These are phyloP conservation scores for Mesorhabditis belari DNA, from an alignment of 2,888 invertebrate genomes.

Conservation along the genomic window DNA sequence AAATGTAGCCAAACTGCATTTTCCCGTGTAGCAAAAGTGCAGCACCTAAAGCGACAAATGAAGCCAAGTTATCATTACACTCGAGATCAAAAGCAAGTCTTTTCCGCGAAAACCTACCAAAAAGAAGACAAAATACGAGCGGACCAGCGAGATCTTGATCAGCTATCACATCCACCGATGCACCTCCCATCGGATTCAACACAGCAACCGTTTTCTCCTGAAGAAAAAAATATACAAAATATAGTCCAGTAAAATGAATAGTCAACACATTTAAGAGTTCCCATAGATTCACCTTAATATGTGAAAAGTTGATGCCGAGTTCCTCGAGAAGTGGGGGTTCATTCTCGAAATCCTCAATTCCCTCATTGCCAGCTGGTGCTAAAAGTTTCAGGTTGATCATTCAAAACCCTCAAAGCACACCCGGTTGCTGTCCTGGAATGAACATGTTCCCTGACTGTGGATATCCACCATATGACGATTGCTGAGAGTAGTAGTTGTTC, in stretches of 20 bases:
- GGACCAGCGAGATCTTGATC: slow-evolving; percentile 84
- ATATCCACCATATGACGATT: not conserved
- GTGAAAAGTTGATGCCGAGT: slow-evolving; percentile 81
- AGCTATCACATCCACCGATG: slow-evolving; percentile 56
- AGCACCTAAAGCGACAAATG: slow-evolving; percentile 31
- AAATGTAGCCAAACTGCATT: slow-evolving; percentile 84
- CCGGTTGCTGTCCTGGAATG: slow-evolving; percentile 8
- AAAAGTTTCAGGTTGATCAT: not conserved
- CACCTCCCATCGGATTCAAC: slow-evolving; percentile 68
- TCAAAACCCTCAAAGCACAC: not conserved
- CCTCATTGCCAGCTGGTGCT: slow-evolving; percentile 6
- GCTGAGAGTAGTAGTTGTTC: too few species aligned
- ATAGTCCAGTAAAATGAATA: too few species aligned
- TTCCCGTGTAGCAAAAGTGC: slow-evolving; percentile 58
- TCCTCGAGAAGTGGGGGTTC: slow-evolving; percentile 84
- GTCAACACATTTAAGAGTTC: too few species aligned
- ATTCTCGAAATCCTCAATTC: slow-evolving; percentile 61
- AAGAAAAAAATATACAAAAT: slow-evolving; percentile 6
- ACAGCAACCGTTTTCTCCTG: slow-evolving; percentile 81
- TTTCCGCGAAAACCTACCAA: slow-evolving; percentile 57
- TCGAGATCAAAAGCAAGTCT: too few species aligned
- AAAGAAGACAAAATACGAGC: slow-evolving; percentile 76
- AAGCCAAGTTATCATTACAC: too few species aligned
- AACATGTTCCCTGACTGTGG: slow-evolving; percentile 9
- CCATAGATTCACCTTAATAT: slow-evolving; percentile 61